Conservation (phyloP, 2,113 vertebrate species). For the Electrona antarctica region DNA sequence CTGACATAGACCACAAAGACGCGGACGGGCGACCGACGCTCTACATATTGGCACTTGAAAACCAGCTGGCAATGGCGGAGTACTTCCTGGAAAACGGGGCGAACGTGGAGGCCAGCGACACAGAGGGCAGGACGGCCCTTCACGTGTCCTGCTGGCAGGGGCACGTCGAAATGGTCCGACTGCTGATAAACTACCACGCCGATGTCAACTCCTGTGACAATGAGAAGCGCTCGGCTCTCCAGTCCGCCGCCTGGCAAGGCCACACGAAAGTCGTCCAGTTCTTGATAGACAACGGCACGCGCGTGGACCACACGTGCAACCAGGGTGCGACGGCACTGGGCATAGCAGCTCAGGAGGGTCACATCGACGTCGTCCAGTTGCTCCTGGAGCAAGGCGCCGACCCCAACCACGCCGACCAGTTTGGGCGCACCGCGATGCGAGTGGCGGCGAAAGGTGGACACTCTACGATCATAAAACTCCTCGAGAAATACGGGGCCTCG, state of each 20-base stretch:
- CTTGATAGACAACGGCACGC: conserved; percentile 88
- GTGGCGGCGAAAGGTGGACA: conserved; percentile 98
- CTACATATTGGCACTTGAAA: conserved; percentile 95
- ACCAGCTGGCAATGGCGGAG: conserved; percentile 95
- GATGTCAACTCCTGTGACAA: conserved; percentile 94
- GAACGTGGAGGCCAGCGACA: conserved; percentile 91
- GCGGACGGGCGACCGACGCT: conserved; percentile 95
- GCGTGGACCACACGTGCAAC: conserved; percentile 95
- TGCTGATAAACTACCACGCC: conserved; percentile 89
- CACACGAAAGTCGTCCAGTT: conserved; percentile 91
- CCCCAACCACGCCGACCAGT: conserved; percentile 96
- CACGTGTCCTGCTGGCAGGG: conserved; percentile 99
- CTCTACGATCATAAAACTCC: conserved; percentile 89
- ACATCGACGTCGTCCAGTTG: conserved; percentile 92
- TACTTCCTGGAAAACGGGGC: conserved; percentile 95
- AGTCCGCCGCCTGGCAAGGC: conserved; percentile 97
- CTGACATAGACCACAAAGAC: conserved; percentile 93
- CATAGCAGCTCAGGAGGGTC: conserved; percentile 98
- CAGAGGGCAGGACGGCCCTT: conserved; percentile 93
- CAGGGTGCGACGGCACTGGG: conserved; percentile 97
- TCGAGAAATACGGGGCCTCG: conserved; percentile 94
- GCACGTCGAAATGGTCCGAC: conserved; percentile 92
- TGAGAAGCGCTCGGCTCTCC: conserved; percentile 93
- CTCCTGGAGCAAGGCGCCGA: conserved; percentile 93
- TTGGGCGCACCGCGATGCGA: conserved; percentile 95